phyloP scores from a whole-genome alignment of 2,113 vertebrate species.

The Onychostruthus taczanowskii region DNA sequence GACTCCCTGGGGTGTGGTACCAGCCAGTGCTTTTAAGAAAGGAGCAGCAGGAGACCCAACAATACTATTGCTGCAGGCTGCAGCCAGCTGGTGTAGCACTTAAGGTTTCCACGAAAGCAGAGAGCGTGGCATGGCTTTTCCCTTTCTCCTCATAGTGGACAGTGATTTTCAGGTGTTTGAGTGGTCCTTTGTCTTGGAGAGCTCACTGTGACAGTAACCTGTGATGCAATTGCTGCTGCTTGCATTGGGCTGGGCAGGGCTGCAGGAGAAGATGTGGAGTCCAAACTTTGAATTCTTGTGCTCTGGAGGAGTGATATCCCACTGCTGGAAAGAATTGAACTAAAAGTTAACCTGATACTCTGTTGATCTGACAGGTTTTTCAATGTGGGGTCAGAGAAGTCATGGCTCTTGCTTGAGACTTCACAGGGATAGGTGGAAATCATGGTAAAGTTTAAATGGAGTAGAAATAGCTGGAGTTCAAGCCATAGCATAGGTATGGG shows the following conservation, averaged over 20 bases:
- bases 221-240: rapidly evolving
- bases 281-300: background rate
- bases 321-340: background rate
- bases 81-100: background rate
- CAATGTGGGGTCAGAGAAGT: background rate
- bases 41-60: background rate
- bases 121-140: background rate
- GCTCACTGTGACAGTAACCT: background rate
- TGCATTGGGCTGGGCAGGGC: rapidly evolving
- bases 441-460: background rate
- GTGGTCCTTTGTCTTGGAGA: background rate
- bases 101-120: background rate
- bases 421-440: background rate
- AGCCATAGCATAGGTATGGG: background rate
- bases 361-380: background rate
- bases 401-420: background rate
- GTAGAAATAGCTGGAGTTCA: background rate
- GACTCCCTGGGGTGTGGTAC: background rate
- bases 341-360: background rate
- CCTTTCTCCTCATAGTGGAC: background rate
- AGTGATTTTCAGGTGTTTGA: background rate
- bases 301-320: background rate
- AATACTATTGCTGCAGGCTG: background rate
- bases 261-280: background rate
- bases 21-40: background rate